Base-by-base conservation (phyloP, 1,140 invertebrate species). In the Parapsyche elsis region DNA sequence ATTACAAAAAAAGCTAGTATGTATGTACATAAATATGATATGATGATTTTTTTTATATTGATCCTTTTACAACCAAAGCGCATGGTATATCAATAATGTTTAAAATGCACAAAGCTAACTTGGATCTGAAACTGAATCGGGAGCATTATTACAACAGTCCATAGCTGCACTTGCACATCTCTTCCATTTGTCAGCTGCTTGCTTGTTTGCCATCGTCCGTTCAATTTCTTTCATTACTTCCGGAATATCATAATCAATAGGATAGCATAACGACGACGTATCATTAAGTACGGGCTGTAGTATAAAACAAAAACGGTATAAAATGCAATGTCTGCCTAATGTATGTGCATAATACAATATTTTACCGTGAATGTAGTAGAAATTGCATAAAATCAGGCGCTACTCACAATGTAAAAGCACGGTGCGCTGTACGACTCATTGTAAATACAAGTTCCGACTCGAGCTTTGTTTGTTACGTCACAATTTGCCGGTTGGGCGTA, bases 141-240 rank as follows among this genome's bases (percentile, higher is more conserved):
- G 2, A 1, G 30, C 19, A 49, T 79, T 80, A 21, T 80, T 19
- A 76, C 84, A 85, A 30, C 85, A 85, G 0, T 76, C 49, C 30
- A 76, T 77, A n/a, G 84, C 81, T 2, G 79, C 80, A 7, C 76
- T 49, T 9, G 71, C 59, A 78, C 85, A 85, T n/a, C 76, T 45
- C 2, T 73, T 57, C 85, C 85, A 85, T 79, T 83, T 84, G 0
- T 80, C n/a, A 5, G 80, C 79, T 2, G 49, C 61, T 1, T 38
- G n/a, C 5, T 76, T 78, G 14, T 61, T 76, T 0, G 30, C 16
- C n/a, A 83, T 23, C 2, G 71, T 64, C 19, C 74, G 46, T 46
- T 67, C 24, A 0, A 83, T n/a, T 71, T 80, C 80, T 14, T 45
- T n/a, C 0, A 76, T 21, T 1, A 75, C 49, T 30, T 78, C 49